Conservation (phyloP, 2,888 invertebrate species). For the Drosophila setosimentum region DNA sequence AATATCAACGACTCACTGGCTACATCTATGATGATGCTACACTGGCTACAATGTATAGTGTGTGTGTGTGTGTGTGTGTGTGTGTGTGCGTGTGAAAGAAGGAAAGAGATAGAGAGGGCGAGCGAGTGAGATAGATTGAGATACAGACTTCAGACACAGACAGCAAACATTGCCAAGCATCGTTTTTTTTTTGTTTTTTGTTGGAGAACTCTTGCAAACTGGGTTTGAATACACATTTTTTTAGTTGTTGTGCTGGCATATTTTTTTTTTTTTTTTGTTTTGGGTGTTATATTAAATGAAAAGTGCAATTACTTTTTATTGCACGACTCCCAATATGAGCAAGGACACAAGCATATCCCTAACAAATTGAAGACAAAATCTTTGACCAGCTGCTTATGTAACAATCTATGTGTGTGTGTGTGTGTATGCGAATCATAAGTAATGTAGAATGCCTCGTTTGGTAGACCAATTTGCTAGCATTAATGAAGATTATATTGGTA, state of each 20-base stretch:
- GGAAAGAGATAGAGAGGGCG: background rate
- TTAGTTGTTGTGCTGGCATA: background rate
- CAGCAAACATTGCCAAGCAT: constrained; percentile 66
- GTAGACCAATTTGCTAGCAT: constrained; percentile 11
- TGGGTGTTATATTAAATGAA: constrained; percentile 74
- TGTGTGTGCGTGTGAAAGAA: background rate
- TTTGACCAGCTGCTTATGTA: background rate
- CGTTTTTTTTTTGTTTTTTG: constrained; percentile 21
- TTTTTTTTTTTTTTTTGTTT: constrained; percentile 15
- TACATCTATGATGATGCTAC: constrained; percentile 78
- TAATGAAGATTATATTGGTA: constrained; percentile 7
- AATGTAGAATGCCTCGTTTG: background rate
- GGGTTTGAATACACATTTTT: constrained; percentile 44
- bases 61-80: too few relatives aligned
- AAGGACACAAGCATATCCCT: background rate
- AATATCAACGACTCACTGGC: constrained; percentile 66
- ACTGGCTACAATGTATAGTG: constrained; percentile 67
- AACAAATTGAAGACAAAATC: constrained; percentile 1
- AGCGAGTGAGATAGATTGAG: background rate
- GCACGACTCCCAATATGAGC: constrained; percentile 50
- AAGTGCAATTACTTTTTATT: constrained; percentile 80
- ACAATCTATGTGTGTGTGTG: background rate
- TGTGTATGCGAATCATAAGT: background rate
- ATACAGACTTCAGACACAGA: constrained; percentile 27
- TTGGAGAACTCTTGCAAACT: constrained; percentile 30